Evolutionary conservation across 2,797 vertebrate genomes (phyloP).

Genomic region (Poliocrania exsul): DNA sequence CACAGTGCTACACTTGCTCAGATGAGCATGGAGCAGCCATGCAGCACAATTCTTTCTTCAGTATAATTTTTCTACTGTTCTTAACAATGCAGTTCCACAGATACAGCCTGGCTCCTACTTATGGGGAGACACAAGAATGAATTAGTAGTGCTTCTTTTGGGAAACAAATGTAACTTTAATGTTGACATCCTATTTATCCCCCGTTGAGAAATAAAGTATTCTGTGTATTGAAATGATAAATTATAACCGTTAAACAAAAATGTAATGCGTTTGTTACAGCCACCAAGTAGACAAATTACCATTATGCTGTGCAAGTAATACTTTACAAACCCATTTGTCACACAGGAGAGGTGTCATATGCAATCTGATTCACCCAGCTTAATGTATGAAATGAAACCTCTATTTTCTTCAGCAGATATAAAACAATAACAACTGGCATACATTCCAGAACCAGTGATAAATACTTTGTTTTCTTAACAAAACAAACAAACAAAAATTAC

Average conservation of each 20-base stretch:
- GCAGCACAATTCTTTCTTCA: background rate
- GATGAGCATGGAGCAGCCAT: background rate
- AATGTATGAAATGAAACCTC: slow-evolving; percentile 56
- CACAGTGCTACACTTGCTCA: background rate
- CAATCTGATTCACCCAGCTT: slow-evolving; percentile 59
- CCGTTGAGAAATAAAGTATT: slow-evolving; percentile 45
- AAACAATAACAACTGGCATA: background rate
- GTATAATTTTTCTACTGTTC: background rate
- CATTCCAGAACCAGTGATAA: background rate
- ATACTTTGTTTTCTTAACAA: slow-evolving; percentile 24
- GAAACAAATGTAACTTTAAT: slow-evolving; percentile 1
- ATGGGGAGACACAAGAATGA: background rate
- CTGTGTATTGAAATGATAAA: slow-evolving; percentile 58
- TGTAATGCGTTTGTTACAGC: slow-evolving; percentile 43
- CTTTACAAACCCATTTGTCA: slow-evolving; percentile 73
- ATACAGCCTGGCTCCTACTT: background rate
- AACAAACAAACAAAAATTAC: background rate
- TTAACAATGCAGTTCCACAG: background rate
- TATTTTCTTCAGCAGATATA: background rate
- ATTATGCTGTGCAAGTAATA: slow-evolving; percentile 51
- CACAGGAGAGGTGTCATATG: slow-evolving; percentile 38
- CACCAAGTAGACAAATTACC: slow-evolving; percentile 65
- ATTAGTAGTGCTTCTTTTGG: slow-evolving; percentile 4
- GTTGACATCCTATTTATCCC: slow-evolving; percentile 52
- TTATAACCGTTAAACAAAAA: slow-evolving; percentile 60